Evolutionary conservation across 2,888 invertebrate genomes (phyloP).

Genomic region (Troglohyphantes excavatus): DNA sequence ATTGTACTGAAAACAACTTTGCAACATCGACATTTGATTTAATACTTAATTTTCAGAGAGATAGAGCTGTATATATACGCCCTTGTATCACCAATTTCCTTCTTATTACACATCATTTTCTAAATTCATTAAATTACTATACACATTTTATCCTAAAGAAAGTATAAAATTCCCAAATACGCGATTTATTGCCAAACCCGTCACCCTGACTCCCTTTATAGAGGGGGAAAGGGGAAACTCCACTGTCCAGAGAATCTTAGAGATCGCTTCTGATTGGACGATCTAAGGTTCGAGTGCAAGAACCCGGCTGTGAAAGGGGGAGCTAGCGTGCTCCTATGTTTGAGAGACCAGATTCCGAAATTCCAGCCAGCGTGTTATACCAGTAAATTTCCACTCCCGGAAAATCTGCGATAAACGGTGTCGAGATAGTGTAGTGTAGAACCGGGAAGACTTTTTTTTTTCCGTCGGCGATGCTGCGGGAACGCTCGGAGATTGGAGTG

Average conservation of each 20-base stretch:
- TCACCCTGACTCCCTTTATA: conserved; percentile 16
- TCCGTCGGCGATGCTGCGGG: not conserved
- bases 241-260: conserved; percentile 43
- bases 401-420: not conserved
- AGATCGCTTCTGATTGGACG: conserved; percentile 55
- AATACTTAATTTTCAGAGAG: too few relatives aligned
- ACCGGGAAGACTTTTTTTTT: not conserved
- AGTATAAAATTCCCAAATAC: too few relatives aligned
- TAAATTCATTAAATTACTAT: too few relatives aligned
- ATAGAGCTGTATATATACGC: too few relatives aligned
- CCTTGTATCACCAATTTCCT: too few relatives aligned
- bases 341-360: conserved; percentile 55
- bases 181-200: conserved; percentile 57
- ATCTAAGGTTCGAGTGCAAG: not conserved
- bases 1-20: too few relatives aligned
- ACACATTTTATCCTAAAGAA: too few relatives aligned
- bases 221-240: conserved; percentile 27
- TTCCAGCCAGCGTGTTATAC: conserved; percentile 27
- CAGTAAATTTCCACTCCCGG: not conserved
- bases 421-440: not conserved
- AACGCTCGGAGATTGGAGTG: not conserved
- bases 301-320: conserved; percentile 67
- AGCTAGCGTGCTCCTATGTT: conserved; percentile 56
- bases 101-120: too few relatives aligned
- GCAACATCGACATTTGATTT: too few relatives aligned